phyloP scores from a whole-genome alignment of 1,140 invertebrate genomes.

The Drosophila sp. region DNA sequence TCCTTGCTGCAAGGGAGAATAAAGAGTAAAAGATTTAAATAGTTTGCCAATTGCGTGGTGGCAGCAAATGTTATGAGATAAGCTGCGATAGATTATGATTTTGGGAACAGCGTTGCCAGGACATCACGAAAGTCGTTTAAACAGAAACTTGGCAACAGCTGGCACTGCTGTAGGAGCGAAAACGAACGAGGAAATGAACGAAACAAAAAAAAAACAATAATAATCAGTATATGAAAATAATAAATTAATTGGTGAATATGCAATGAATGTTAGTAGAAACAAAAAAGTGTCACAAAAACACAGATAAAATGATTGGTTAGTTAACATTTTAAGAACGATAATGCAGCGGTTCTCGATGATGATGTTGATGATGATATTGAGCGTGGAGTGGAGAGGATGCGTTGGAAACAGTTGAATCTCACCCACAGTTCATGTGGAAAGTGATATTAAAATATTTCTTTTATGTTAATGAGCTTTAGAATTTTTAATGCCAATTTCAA shows the following conservation, averaged over 20 bases:
- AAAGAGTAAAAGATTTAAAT: not conserved
- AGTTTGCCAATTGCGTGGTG: not conserved
- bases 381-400: slow-evolving; percentile 56
- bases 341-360: slow-evolving; percentile 20
- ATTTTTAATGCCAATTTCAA: slow-evolving; percentile 44
- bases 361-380: slow-evolving; percentile 38
- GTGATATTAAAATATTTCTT: slow-evolving; percentile 50
- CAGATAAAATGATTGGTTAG: slow-evolving; percentile 6
- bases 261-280: slow-evolving; percentile 5
- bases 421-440: not conserved
- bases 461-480: slow-evolving; percentile 46
- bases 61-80: slow-evolving; percentile 14
- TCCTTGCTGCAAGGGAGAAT: slow-evolving; percentile 70
- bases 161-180: slow-evolving; percentile 17
- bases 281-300: slow-evolving; percentile 4
- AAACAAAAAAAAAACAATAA: slow-evolving; percentile 10
- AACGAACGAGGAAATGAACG: slow-evolving; percentile 12
- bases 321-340: not conserved
- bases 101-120: slow-evolving; percentile 43
- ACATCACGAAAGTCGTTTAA: slow-evolving; percentile 17
- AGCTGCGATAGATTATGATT: slow-evolving; percentile 36
- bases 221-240: not conserved
- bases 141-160: slow-evolving; percentile 12
- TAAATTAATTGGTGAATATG: not conserved
- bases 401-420: slow-evolving; percentile 46